A percentile compares a stretch with the other conserved stretches of the same genome.
Conservation (phyloP, 2,113 vertebrate genomes). For the Xerus inauris region DNA sequence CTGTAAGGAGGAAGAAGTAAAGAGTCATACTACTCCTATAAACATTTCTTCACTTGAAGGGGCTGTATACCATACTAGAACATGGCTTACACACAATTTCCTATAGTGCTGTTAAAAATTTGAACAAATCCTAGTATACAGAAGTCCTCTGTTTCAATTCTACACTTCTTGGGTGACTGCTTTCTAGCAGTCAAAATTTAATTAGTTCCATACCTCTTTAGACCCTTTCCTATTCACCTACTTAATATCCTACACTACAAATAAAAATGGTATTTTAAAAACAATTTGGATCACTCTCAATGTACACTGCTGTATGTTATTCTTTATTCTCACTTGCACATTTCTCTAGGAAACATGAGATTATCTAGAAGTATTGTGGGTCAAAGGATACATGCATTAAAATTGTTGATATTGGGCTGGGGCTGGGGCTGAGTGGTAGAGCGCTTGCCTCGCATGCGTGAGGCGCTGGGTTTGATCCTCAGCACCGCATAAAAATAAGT, state of each 20-base stretch:
- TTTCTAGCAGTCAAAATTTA: background rate
- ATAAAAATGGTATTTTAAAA: conserved; percentile 33
- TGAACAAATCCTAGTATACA: background rate
- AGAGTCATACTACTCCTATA: background rate
- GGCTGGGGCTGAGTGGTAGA: no score
- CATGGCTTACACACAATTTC: background rate
- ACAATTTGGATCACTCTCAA: background rate
- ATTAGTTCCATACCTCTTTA: background rate
- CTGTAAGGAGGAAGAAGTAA: background rate
- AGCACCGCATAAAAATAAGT: no score
- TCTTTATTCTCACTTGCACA: background rate
- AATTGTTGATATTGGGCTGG: background rate
- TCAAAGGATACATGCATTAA: background rate
- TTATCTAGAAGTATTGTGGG: background rate
- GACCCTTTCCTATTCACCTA: background rate
- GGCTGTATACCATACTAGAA: background rate
- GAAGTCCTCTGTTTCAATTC: background rate
- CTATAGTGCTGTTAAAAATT: background rate
- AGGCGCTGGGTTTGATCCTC: no score
- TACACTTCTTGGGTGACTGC: background rate
- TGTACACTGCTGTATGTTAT: background rate
- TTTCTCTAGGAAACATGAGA: background rate
- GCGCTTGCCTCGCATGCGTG: no score
- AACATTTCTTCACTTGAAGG: background rate
- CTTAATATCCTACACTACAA: background rate